Evolutionary conservation across 2,888 invertebrate species (phyloP).

Genomic region (Hemistola chrysoprasaria): DNA sequence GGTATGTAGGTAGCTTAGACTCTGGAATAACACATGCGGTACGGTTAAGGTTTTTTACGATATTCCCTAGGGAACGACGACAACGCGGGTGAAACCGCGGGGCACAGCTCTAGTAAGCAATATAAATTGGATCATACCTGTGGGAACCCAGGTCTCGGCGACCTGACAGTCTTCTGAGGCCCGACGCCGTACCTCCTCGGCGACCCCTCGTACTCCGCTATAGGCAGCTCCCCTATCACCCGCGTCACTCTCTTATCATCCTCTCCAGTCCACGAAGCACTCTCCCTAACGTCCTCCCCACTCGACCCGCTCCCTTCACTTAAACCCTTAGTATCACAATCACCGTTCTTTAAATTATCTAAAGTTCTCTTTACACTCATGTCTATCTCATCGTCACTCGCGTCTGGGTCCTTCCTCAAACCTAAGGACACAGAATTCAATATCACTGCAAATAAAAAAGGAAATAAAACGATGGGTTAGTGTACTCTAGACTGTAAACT

Average conservation of each 20-base stretch:
- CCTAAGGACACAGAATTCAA: constrained; percentile 80
- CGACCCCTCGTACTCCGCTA: constrained; percentile 96
- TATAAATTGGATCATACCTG: constrained; percentile 69
- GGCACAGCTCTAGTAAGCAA: too few relatives aligned
- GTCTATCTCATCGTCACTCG: constrained; percentile 78
- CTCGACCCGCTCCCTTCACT: constrained; percentile 69
- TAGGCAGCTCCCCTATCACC: constrained; percentile 92
- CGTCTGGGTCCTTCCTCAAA: constrained; percentile 78
- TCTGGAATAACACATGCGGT: too few relatives aligned
- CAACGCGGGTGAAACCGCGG: too few relatives aligned
- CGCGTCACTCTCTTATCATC: constrained; percentile 80
- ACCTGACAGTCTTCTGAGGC: constrained; percentile 87
- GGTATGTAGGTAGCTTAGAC: too few relatives aligned
- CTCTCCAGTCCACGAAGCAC: constrained; percentile 63
- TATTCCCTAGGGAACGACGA: too few relatives aligned
- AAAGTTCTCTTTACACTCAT: constrained; percentile 76
- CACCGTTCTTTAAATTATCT: constrained; percentile 78
- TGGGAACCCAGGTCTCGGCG: constrained; percentile 94
- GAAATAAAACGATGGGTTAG: constrained; percentile 16
- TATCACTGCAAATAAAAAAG: constrained; percentile 67
- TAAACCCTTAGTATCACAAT: constrained; percentile 69
- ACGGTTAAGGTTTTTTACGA: too few relatives aligned
- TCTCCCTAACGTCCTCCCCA: constrained; percentile 60
- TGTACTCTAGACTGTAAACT: constrained; percentile 22
- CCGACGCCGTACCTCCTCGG: constrained; percentile 92